Evolutionary conservation across 2,113 vertebrate species (phyloP).

Genomic region (Mirounga angustirostris): DNA sequence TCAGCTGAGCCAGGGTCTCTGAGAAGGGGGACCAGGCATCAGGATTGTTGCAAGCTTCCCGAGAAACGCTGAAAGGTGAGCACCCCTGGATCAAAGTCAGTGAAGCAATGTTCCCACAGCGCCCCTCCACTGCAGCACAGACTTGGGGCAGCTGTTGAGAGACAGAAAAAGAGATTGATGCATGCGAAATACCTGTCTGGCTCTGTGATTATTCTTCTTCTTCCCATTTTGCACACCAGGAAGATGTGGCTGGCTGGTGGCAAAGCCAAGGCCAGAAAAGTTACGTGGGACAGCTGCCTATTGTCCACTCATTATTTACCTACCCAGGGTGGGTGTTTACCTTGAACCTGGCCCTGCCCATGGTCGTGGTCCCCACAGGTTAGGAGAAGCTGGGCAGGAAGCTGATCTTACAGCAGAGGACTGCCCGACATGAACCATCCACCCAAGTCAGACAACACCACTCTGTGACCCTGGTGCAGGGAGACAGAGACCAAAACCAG

Average conservation of each 20-base stretch:
- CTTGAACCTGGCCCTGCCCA: not conserved
- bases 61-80: not conserved
- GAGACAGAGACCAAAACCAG: not conserved
- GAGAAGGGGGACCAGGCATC: not conserved
- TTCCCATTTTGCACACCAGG: not conserved
- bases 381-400: not conserved
- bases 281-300: not conserved
- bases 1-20: not conserved
- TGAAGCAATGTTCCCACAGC: not conserved
- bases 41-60: not conserved
- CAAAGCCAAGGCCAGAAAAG: not conserved
- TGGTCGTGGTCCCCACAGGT: not conserved
- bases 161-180: not conserved
- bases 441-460: not conserved
- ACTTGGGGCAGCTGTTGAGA: not conserved
- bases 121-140: not conserved
- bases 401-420: not conserved
- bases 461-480: not conserved
- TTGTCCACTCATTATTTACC: not conserved
- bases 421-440: not conserved
- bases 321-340: not conserved
- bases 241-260: not conserved
- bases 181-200: not conserved
- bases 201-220: not conserved
- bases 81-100: not conserved